Base-by-base conservation (phyloP, 2,113 vertebrate genomes). In the Cynoglossus semilaevis region DNA sequence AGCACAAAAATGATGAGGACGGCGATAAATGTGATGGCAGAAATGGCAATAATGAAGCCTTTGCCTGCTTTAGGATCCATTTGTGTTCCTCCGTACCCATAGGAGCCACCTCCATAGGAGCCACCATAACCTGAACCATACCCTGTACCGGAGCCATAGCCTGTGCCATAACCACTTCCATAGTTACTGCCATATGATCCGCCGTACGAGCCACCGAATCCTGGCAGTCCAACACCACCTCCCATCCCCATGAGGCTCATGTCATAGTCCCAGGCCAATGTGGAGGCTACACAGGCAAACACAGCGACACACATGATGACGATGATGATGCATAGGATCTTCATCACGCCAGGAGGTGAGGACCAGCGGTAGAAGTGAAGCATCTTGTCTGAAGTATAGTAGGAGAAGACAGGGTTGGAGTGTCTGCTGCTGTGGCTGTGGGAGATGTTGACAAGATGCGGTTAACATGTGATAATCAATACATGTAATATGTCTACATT, bases 221-320 rank as follows among this genome's bases (percentile, higher is more conserved):
- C 83, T 2, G 64, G 77, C 7, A 78, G 0, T 29, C 22, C 22
- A 52, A 86, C 2, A 1, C 81, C 84, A 0, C 87, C 86, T 0
- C 90, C 74, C 4, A 77, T 46, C 44, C 93, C 93, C 67, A 92
- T 90, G 44, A 74, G 19, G 52, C 73, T 48, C 70, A 88, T 82
- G 10, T 94, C 86, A 1, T 91, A 90, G 79, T 96, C 95, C 93
- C 94, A 96, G 54, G 89, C 90, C 53, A 96, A 82, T 0, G 95
- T 95, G 57, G 94, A 94, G n/a, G 94, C 93, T 17, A 96, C 93
- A 12, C 94, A 96, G 49, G 92, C 95, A 76, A 96, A 96, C 56
- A 95, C 55, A 4, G 90, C 92, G 56, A 96, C 89, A 47, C 92
- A 94, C 90, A 96, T 86, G 68, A 96, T 87, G 29, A 95, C 89